Evolutionary conservation across 2,888 invertebrate genomes (phyloP).

Genomic region (Geophilus truncorum): DNA sequence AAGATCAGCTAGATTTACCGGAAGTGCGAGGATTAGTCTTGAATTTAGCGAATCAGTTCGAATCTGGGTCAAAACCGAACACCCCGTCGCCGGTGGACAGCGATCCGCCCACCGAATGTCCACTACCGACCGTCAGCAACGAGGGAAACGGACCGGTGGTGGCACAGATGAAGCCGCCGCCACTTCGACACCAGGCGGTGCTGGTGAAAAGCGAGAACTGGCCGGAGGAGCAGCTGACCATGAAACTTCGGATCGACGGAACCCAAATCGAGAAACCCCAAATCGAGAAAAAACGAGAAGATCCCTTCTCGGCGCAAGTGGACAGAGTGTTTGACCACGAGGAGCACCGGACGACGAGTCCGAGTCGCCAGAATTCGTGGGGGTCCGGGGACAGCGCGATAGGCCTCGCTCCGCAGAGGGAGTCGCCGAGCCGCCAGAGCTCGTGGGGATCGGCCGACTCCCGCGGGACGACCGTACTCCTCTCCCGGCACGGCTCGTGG

Average conservation of each 20-base stretch:
- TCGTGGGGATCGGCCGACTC: slow-evolving; percentile 75
- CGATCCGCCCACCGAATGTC: not conserved
- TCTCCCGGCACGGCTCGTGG: slow-evolving; percentile 75
- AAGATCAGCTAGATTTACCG: slow-evolving; percentile 39
- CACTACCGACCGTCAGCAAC: not conserved
- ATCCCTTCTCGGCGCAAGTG: slow-evolving; percentile 64
- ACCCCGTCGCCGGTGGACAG: slow-evolving; percentile 45
- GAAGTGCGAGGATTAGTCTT: slow-evolving; percentile 52
- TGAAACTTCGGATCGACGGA: slow-evolving; percentile 21
- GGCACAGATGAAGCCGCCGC: slow-evolving; percentile 44
- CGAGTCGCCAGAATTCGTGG: slow-evolving; percentile 41
- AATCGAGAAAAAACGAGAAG: slow-evolving; percentile 43
- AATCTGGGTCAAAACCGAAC: slow-evolving; percentile 46
- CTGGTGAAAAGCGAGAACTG: slow-evolving; percentile 60
- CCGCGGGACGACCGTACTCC: slow-evolving; percentile 56
- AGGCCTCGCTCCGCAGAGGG: slow-evolving; percentile 43
- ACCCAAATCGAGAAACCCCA: not conserved
- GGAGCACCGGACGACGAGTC: slow-evolving; percentile 53
- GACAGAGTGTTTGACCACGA: slow-evolving; percentile 68
- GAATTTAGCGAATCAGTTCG: slow-evolving; percentile 57
- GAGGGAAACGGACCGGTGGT: slow-evolving; percentile 49
- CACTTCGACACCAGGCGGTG: slow-evolving; percentile 43
- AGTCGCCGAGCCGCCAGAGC: slow-evolving; percentile 63
- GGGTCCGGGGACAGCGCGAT: slow-evolving; percentile 39
- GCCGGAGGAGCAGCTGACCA: slow-evolving; percentile 42